Base-by-base conservation (phyloP, 2,888 invertebrate genomes). In the Hyposoter dolosus region DNA sequence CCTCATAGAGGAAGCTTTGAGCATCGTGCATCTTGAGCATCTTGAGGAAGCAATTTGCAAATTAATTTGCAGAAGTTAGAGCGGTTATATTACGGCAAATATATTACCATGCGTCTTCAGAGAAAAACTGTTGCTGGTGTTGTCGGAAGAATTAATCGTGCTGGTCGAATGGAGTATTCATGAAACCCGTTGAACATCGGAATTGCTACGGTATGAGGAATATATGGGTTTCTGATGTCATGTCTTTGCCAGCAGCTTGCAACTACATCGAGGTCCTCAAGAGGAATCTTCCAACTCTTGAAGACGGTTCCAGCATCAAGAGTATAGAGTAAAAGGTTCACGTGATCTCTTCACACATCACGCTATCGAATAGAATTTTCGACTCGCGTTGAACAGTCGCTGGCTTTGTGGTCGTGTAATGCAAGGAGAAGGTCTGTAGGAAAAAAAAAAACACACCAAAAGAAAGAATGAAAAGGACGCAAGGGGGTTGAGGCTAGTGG, bases 401-500 rank as follows among this genome's bases (percentile, higher is more conserved):
- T 47, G 17, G 23, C 12, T 56, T 40, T 45, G 66, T 45, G 50
- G 15, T 45, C 19, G 47, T 63, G 23, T 7, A 12, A 45, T 43
- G 19, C 35, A 50, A 9, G 19, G 17, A 47, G 43, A 23, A 43
- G 45, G 60, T 69, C 12, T 1, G 32, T 35, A 6, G n/a, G n/a
- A 7, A 60, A 56, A 65, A 56, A 19, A 28, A 56, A 84, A 9
- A 32, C 50, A 17, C 40, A n/a, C 53, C 45, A 69, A 63, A 17
- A 53, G 15, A 50, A 50, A 65, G 50, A 17, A 23, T 17, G 60
- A 71, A 72, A 78, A 85, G 69, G 56, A 65, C 43, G 76, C 15
- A 53, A 45, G 43, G 10, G 60, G 87, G 71, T 84, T 85, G 83
- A 88, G 78, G 86, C 87, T 72, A 76, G 82, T 68, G 80, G 28